Evolutionary conservation across 2,797 vertebrate genomes (phyloP), one percentile per base, ranked within the genome.

Genomic region (Rhadinocentrus ornatus): DNA sequence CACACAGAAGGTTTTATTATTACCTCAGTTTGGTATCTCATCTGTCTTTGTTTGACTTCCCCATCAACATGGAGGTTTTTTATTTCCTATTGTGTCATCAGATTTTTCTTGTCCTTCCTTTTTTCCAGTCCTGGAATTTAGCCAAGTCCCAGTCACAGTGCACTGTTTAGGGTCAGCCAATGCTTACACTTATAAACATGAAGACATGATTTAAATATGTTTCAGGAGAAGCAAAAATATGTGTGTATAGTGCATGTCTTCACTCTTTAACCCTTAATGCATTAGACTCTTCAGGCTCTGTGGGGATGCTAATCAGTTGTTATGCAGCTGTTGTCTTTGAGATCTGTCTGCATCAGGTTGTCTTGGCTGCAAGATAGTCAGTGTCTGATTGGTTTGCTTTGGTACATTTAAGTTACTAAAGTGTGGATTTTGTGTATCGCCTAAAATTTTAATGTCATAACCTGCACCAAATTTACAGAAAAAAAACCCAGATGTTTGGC

Each of bases 21-120:
- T 65, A 53, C 52, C 58, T 11, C 48, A 6, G 37, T 73, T 71
- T 62, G 20, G 59, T 32, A 27, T 73, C 32, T 58, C 71, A 62
- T 77, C 55, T 13, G 3, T 86, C 72, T 79, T 85, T 79, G 58
- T 57, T 75, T 62, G 57, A 54, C 56, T 68, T 71, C 53, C 63
- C 44, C 34, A 50, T 81, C 73, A 62, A 39, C 50, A 16, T 31
- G n/a, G 55, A 75, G 50, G n/a, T 80, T 59, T 62, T 61, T 80
- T 69, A 81, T 83, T 87, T 89, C 87, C 86, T 89, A 89, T 85
- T 87, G 83, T 81, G 81, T 84, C 64, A 58, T 65, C 70, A 75
- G 46, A 50, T 78, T 87, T 77, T 62, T 74, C 68, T 67, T 26
- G 58, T 67, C 46, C 63, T 73, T 80, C 73, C 57, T 70, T 61